phyloP scores from a whole-genome alignment of 1,140 invertebrate species.

The Polyergus mexicanus region DNA sequence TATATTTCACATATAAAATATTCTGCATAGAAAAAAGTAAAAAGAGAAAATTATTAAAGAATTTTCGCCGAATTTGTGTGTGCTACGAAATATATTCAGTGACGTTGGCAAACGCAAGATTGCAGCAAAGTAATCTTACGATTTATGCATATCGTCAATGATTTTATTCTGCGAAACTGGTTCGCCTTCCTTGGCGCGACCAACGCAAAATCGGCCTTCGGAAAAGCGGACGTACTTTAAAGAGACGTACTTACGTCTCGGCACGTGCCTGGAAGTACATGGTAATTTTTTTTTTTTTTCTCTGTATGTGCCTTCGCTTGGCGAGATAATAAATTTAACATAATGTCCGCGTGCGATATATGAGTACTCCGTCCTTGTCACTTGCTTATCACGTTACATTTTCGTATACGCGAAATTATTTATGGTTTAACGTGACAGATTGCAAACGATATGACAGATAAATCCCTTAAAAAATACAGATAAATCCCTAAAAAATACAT shows the following conservation, averaged over 20 bases:
- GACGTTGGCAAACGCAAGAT: neutral
- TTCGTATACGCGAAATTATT: conserved; percentile 39
- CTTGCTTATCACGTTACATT: conserved; percentile 11
- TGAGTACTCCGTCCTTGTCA: conserved; percentile 29
- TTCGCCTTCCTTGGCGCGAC: conserved; percentile 44
- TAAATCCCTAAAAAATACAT: conserved; percentile 3
- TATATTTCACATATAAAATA: neutral
- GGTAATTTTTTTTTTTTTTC: conserved; percentile 4
- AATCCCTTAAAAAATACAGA: conserved; percentile 6
- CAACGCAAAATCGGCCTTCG: conserved; percentile 10
- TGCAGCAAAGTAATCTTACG: neutral
- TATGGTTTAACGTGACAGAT: conserved; percentile 9
- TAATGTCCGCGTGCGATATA: neutral
- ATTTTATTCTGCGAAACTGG: conserved; percentile 35
- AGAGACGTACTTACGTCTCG: neutral
- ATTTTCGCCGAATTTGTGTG: neutral
- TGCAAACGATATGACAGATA: neutral
- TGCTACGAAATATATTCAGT: neutral
- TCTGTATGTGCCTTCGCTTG: neutral
- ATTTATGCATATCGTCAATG: conserved; percentile 4
- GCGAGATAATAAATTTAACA: conserved; percentile 43
- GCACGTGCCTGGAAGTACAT: neutral
- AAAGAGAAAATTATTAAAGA: neutral
- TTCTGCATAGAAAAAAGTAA: neutral
- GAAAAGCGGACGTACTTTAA: conserved; percentile 3